Percentiles rank a stretch among this genome's conserved stretches.
These are phyloP conservation scores for Pelodytes ibericus DNA, from an alignment of 2,797 vertebrate genomes.

Conservation along the genomic window DNA sequence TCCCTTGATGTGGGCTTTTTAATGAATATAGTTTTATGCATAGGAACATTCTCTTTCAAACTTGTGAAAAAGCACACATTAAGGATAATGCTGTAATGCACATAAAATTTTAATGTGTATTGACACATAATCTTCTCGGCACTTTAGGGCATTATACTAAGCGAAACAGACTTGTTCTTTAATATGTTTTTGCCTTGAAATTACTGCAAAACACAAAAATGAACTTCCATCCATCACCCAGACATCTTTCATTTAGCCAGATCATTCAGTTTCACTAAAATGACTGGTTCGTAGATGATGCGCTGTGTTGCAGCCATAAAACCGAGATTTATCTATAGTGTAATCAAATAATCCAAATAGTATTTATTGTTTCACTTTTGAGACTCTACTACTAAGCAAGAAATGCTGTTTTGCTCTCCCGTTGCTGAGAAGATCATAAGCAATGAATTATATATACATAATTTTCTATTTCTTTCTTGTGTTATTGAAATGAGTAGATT, in stretches of 20 bases:
- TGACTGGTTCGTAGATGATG: slow-evolving; percentile 56
- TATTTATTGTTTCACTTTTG: slow-evolving; percentile 67
- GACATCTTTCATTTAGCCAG: slow-evolving; percentile 58
- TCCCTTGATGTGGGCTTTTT: slow-evolving; percentile 23
- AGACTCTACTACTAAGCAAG: slow-evolving; percentile 60
- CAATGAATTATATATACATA: slow-evolving; percentile 38
- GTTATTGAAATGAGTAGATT: slow-evolving; percentile 20
- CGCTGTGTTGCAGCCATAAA: slow-evolving; percentile 68
- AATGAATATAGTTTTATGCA: slow-evolving; percentile 37
- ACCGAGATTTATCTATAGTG: slow-evolving; percentile 62
- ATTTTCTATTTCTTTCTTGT: slow-evolving; percentile 25
- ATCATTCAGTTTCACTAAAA: slow-evolving; percentile 57
- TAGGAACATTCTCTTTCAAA: slow-evolving; percentile 50
- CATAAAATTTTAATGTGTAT: slow-evolving; percentile 85
- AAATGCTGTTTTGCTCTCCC: slow-evolving; percentile 60
- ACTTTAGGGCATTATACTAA: slow-evolving; percentile 64
- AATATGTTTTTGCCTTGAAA: slow-evolving; percentile 53
- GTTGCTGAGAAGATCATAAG: slow-evolving; percentile 5
- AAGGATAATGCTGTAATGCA: slow-evolving; percentile 75
- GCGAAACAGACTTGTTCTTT: slow-evolving; percentile 26
- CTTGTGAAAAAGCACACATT: slow-evolving; percentile 71
- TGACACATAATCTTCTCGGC: slow-evolving; percentile 71
- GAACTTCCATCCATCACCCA: slow-evolving; percentile 29
- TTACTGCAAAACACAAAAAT: slow-evolving; percentile 47
- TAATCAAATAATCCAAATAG: slow-evolving; percentile 63